phyloP scores from a whole-genome alignment of 2,888 invertebrate genomes.

The Rhyacophila evoluta region DNA sequence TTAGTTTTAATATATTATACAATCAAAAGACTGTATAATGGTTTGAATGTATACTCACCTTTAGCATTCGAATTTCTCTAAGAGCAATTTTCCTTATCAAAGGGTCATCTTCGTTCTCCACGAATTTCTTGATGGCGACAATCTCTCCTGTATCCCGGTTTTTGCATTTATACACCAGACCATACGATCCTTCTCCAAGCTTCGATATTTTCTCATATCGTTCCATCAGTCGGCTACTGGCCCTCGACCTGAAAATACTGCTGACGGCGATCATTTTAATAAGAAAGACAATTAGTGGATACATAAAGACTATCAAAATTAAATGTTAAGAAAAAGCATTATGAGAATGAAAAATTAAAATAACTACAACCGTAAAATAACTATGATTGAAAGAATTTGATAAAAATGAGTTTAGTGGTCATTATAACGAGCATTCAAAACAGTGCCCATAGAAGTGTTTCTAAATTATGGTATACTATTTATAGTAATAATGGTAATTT shows the following conservation, averaged over 20 bases:
- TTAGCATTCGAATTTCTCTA: conserved; percentile 92
- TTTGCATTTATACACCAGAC: conserved; percentile 95
- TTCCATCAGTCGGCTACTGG: conserved; percentile 90
- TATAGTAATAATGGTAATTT: no score
- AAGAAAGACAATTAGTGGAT: background rate
- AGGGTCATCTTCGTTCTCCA: conserved; percentile 97
- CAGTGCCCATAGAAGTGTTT: no score
- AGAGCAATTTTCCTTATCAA: conserved; percentile 96
- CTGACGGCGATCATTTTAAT: conserved; percentile 15
- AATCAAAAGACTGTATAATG: no score
- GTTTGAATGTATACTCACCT: conserved; percentile 76
- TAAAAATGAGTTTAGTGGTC: no score
- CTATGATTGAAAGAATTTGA: no score
- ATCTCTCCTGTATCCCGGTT: conserved; percentile 94
- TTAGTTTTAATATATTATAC: no score
- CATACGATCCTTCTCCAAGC: conserved; percentile 96
- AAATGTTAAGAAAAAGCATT: no score
- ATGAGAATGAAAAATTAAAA: no score
- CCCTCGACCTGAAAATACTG: conserved; percentile 75
- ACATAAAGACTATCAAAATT: no score
- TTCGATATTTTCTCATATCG: conserved; percentile 95
- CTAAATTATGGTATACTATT: no score
- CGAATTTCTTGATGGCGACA: conserved; percentile 97
- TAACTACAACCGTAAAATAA: no score
- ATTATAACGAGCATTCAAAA: no score